phyloP scores from a whole-genome alignment of 53 echinoderm and acorn worm genomes.

The Arbacia lixula region DNA sequence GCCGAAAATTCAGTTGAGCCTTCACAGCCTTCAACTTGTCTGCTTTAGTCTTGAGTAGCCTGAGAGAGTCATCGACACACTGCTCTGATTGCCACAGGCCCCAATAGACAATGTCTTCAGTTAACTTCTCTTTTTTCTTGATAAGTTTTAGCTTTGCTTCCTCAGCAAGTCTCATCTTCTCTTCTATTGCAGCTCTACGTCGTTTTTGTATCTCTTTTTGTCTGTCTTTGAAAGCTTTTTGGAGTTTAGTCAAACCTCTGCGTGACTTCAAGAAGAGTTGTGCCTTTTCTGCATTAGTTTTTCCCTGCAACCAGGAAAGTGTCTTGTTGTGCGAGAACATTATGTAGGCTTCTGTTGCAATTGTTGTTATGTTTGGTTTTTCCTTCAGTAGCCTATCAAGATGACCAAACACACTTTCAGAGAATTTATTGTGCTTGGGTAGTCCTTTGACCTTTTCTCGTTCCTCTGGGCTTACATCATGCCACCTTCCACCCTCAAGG shows the following conservation, averaged over 20 bases:
- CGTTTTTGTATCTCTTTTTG: conserved; percentile 31
- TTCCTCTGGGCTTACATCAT: conserved; percentile 46
- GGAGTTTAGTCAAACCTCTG: conserved; percentile 13
- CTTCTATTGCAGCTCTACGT: conserved; percentile 19
- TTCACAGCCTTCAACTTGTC: conserved; percentile 52
- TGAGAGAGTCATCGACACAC: conserved; percentile 21
- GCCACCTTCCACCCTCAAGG: conserved; percentile 56
- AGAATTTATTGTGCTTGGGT: conserved; percentile 34
- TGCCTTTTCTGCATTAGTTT: conserved; percentile 44
- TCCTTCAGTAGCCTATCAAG: conserved; percentile 51
- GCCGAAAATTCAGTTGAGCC: conserved; percentile 59
- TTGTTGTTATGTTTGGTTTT: conserved; percentile 61
- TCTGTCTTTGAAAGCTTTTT: conserved; percentile 46
- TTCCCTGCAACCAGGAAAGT: conserved; percentile 37
- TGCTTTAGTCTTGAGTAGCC: conserved; percentile 6
- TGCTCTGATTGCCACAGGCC: conserved; percentile 61
- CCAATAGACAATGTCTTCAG: conserved; percentile 41
- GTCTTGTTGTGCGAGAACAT: conserved; percentile 64
- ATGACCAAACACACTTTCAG: conserved; percentile 50
- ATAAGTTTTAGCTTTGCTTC: conserved; percentile 32
- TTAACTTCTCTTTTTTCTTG: conserved; percentile 30
- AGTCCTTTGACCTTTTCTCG: conserved; percentile 5
- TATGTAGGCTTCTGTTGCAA: conserved; percentile 58
- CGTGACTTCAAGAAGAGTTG: conserved; percentile 29
- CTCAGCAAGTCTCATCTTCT: conserved; percentile 50